phyloP scores from a whole-genome alignment of 2,797 vertebrate genomes.

The Chelon labrosus region DNA sequence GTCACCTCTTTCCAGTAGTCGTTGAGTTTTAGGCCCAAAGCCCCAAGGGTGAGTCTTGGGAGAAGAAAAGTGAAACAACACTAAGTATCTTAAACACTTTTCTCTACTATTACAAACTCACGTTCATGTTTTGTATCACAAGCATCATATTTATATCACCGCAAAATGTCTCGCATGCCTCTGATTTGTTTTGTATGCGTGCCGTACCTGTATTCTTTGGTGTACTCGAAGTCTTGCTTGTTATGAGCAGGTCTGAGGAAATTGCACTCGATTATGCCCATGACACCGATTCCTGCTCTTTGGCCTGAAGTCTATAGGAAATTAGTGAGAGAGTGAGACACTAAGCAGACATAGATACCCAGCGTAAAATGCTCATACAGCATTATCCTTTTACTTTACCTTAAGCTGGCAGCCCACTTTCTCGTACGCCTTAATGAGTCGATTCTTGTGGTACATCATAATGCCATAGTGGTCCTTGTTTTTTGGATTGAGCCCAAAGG shows the following conservation, averaged over 20 bases:
- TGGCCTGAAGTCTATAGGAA: slow-evolving; percentile 76
- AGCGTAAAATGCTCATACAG: neutral
- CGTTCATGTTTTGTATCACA: neutral
- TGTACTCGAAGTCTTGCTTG: slow-evolving; percentile 91
- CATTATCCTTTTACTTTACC: slow-evolving; percentile 57
- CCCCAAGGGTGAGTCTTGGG: slow-evolving; percentile 81
- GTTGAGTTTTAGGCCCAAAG: slow-evolving; percentile 88
- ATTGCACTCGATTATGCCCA: slow-evolving; percentile 88
- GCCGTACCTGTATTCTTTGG: slow-evolving; percentile 87
- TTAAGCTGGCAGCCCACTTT: slow-evolving; percentile 89
- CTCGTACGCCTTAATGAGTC: slow-evolving; percentile 88
- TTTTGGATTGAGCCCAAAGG: slow-evolving; percentile 86
- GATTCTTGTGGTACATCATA: slow-evolving; percentile 91
- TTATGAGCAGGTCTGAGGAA: slow-evolving; percentile 89
- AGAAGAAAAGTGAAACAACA: neutral
- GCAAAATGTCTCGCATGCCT: neutral
- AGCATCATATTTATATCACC: neutral
- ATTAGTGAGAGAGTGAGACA: neutral
- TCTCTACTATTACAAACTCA: too few species aligned
- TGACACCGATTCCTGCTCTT: slow-evolving; percentile 85
- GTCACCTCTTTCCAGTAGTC: slow-evolving; percentile 87
- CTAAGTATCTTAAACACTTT: neutral
- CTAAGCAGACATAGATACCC: neutral
- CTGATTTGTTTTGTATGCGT: neutral
- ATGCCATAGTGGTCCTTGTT: slow-evolving; percentile 85